Percentiles rank a stretch among this genome's conserved stretches.
Evolutionary conservation across 2,888 invertebrate genomes (phyloP).

Genomic region (Erebia epiphron): DNA sequence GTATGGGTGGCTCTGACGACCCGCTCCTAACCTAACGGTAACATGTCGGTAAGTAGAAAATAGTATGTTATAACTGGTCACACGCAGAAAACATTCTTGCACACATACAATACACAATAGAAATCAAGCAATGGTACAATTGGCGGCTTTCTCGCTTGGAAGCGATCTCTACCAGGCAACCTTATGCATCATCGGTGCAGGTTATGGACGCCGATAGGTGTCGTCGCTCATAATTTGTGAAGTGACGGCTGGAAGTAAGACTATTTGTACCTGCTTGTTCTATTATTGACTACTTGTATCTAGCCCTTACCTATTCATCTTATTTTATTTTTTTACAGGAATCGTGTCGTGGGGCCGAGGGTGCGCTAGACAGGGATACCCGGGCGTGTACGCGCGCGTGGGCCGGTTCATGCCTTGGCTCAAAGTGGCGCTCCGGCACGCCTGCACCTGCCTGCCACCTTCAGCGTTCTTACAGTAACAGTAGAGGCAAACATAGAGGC

Average conservation of each 20-base stretch:
- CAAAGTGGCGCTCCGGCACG: constrained; percentile 67
- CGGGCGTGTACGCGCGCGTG: constrained; percentile 74
- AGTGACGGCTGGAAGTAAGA: constrained; percentile 87
- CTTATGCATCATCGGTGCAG: constrained; percentile 85
- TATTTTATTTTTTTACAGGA: constrained; percentile 65
- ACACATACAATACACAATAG: too few species aligned
- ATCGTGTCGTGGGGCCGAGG: constrained; percentile 91
- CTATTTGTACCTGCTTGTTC: constrained; percentile 45
- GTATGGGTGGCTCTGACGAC: too few species aligned
- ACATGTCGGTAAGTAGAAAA: constrained; percentile 76
- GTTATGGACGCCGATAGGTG: constrained; percentile 86
- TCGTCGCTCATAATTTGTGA: constrained; percentile 92
- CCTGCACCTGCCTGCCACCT: constrained; percentile 70
- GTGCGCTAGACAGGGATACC: constrained; percentile 85
- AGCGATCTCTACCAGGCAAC: too few species aligned
- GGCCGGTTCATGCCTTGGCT: constrained; percentile 74
- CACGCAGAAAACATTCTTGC: constrained; percentile 87
- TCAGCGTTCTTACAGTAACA: constrained; percentile 39
- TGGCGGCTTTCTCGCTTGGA: too few species aligned
- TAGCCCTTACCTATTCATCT: too few species aligned
- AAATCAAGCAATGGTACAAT: too few species aligned
- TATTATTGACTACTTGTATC: too few species aligned
- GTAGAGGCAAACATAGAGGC: constrained; percentile 16
- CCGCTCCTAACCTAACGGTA: too few species aligned
- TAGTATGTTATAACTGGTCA: constrained; percentile 76